These are phyloP conservation scores for Crax fasciolata DNA, from an alignment of 2,797 vertebrate genomes.

Conservation along the genomic window DNA sequence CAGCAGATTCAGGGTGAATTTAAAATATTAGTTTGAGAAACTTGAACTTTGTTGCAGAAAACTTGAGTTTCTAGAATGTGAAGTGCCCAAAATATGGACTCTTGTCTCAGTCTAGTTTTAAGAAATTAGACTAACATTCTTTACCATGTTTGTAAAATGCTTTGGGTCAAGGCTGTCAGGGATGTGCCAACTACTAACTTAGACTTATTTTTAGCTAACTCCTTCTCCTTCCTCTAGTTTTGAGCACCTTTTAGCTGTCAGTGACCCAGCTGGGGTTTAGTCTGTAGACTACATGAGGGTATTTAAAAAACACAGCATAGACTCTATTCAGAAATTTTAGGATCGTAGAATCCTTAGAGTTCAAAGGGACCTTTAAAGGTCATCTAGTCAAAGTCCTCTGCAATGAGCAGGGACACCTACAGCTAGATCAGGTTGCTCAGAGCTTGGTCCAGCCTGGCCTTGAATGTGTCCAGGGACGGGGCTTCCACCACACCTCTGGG, in stretches of 20 bases:
- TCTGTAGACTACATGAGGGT: background rate
- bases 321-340: background rate
- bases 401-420: no score
- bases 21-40: background rate
- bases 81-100: background rate
- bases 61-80: background rate
- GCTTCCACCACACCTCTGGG: no score
- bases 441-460: no score
- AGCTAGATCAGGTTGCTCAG: no score
- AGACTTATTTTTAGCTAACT: background rate
- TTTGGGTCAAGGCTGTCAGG: background rate
- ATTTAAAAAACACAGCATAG: background rate
- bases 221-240: background rate
- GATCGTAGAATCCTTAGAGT: no score
- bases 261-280: background rate
- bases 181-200: background rate
- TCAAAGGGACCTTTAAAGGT: no score
- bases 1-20: background rate
- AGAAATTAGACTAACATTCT: background rate
- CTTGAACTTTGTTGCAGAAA: background rate
- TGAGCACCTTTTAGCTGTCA: background rate
- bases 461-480: no score
- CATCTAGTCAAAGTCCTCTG: no score
- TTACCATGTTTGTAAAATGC: background rate
- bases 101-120: background rate